Percentiles rank a stretch among this genome's conserved stretches.
These are phyloP conservation scores for Drosophila neutralis DNA, from an alignment of 2,888 invertebrate species.

Conservation along the genomic window DNA sequence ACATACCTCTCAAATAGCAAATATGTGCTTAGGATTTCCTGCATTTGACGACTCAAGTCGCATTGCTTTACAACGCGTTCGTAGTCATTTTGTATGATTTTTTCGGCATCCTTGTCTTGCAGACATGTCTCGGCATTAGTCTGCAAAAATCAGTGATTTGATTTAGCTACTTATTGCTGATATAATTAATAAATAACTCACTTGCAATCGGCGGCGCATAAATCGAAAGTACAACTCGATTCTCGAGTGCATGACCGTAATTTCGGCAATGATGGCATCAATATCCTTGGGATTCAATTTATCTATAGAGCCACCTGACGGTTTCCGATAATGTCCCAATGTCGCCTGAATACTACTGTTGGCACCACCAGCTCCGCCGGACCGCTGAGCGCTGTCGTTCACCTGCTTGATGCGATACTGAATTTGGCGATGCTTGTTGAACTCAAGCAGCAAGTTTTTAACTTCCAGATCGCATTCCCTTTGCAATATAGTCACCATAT, in stretches of 20 bases:
- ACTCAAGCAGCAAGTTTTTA: constrained; percentile 88
- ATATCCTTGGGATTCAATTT: constrained; percentile 92
- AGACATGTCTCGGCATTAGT: constrained; percentile 88
- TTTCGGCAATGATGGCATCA: constrained; percentile 94
- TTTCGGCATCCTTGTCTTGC: constrained; percentile 85
- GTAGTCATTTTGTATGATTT: constrained; percentile 85
- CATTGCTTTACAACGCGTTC: constrained; percentile 90
- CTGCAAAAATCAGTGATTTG: constrained; percentile 80
- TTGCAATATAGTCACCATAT: constrained; percentile 90
- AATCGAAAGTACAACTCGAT: constrained; percentile 96
- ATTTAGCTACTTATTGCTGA: not conserved
- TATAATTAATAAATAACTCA: constrained; percentile 71
- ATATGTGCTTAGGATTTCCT: constrained; percentile 94
- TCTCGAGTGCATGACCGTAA: constrained; percentile 95
- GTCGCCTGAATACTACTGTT: constrained; percentile 61
- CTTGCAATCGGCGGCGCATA: constrained; percentile 90
- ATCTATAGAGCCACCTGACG: constrained; percentile 85
- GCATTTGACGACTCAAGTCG: constrained; percentile 90
- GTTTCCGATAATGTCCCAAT: constrained; percentile 83
- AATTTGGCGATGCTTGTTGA: constrained; percentile 89
- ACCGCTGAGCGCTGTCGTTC: constrained; percentile 86
- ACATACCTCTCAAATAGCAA: constrained; percentile 92
- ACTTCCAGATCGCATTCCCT: constrained; percentile 91
- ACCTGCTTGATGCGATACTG: constrained; percentile 88
- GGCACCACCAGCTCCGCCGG: constrained; percentile 60